Base-by-base conservation (phyloP, 2,888 invertebrate species). In the Athripsodes cinereus region DNA sequence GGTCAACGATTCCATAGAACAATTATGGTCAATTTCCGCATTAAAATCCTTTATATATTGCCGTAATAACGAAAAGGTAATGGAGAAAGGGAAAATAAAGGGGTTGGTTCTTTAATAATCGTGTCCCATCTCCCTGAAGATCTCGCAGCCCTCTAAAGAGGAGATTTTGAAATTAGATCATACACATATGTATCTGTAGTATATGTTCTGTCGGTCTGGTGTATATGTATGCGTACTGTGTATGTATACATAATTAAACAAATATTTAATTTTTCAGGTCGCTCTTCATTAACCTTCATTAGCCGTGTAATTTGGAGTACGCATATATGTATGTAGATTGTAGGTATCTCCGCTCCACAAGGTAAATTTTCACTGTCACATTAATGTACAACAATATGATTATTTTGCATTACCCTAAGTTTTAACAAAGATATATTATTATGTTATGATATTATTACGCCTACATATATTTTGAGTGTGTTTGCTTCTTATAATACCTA, bases 11-110 rank as follows among this genome's bases (percentile, higher is more conserved):
- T 54, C 53, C 13, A 47, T 20, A 49, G 51, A 54, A 60, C 60
- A 62, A 62, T 62, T 62, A 59, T 58, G 52, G 57, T 20, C 58
- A 58, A 62, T 62, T 62, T 62, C 60, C 58, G 62, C 54, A 62
- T 62, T 62, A 62, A 62, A 62, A 62, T 59, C 60, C 62, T 52
- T 58, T 62, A 62, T 60, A 62, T 62, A 62, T 62, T 59, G 57
- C 58, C 55, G 62, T 53, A 52, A 55, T 52, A 49, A 55, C 58
- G 52, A 31, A 58, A 56, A 58, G 62, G 62, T 59, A 53, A 40
- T 34, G 48, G 56, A 56, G 26, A 26, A 5, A 26, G 31, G 19
- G 26, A 13, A 40, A 40, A 40, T 40, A 40, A 40, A 40, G 40
- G 40, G 40, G 40, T 40, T 3, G n/a, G n/a, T 40, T 40, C 40